These are phyloP conservation scores for Tribolium freemani DNA, from an alignment of 2,888 invertebrate genomes.

Conservation along the genomic window DNA sequence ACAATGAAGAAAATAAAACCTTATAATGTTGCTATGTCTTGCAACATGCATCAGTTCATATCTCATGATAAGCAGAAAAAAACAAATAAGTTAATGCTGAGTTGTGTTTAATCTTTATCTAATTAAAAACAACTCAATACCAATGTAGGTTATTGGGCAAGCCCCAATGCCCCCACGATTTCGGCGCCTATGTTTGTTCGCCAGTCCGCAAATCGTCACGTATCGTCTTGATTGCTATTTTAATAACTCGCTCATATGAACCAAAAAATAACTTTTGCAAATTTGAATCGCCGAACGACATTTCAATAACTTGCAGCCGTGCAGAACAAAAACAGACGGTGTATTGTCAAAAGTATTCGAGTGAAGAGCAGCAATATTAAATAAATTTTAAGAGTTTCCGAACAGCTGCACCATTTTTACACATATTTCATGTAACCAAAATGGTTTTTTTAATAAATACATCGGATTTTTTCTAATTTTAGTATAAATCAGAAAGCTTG, in stretches of 20 bases:
- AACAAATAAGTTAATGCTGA: no score
- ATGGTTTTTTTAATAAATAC: slow-evolving; percentile 10
- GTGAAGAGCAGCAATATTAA: slow-evolving; percentile 34
- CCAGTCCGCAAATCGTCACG: slow-evolving; percentile 24
- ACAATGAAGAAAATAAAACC: no score
- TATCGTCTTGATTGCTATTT: slow-evolving; percentile 17
- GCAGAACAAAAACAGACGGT: slow-evolving; percentile 36
- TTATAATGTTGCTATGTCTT: no score
- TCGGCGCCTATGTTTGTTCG: no score
- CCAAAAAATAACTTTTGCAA: not conserved
- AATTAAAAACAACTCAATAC: no score
- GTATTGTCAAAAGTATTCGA: slow-evolving; percentile 22
- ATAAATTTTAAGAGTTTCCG: slow-evolving; percentile 26
- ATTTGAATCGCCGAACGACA: slow-evolving; percentile 6
- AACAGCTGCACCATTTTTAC: slow-evolving; percentile 2
- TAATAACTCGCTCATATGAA: slow-evolving; percentile 12
- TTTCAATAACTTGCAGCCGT: slow-evolving; percentile 34
- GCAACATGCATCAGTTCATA: no score
- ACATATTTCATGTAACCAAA: not conserved
- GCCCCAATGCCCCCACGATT: no score
- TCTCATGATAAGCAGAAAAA: no score
- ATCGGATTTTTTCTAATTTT: slow-evolving; percentile 28
- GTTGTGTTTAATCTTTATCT: no score
- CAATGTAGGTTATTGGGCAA: no score
- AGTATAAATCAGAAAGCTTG: slow-evolving; percentile 33